Evolutionary conservation across 2,888 invertebrate genomes (phyloP).

Genomic region (Plagiodera versicolora): DNA sequence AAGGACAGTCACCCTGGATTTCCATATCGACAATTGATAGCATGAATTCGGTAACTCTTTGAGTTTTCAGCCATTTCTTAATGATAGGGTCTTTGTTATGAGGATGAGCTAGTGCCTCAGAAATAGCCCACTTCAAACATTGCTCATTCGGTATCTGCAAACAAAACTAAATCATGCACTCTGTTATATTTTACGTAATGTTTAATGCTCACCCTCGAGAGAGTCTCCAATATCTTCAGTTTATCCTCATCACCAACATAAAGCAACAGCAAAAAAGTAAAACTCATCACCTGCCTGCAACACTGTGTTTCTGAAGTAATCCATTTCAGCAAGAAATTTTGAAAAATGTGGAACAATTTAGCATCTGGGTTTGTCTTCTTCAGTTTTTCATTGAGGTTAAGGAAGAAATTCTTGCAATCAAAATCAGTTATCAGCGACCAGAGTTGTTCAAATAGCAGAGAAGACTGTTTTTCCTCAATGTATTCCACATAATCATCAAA

Average conservation of each 20-base stretch:
- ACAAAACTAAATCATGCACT: neutral
- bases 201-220: slow-evolving; percentile 58
- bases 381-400: slow-evolving; percentile 50
- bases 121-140: slow-evolving; percentile 55
- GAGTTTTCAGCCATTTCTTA: slow-evolving; percentile 56
- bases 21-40: slow-evolving; percentile 49
- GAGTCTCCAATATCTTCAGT: slow-evolving; percentile 58
- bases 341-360: slow-evolving; percentile 42
- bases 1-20: slow-evolving; percentile 44
- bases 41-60: slow-evolving; percentile 54
- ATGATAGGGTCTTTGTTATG: slow-evolving; percentile 51
- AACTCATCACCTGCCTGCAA: slow-evolving; percentile 61
- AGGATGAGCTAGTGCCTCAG: slow-evolving; percentile 55
- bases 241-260: slow-evolving; percentile 61
- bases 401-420: slow-evolving; percentile 59
- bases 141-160: slow-evolving; percentile 40
- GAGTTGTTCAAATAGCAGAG: slow-evolving; percentile 58
- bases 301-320: slow-evolving; percentile 57
- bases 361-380: slow-evolving; percentile 30
- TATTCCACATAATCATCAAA: slow-evolving; percentile 62
- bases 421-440: slow-evolving; percentile 62
- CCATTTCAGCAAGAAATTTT: slow-evolving; percentile 54
- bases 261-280: slow-evolving; percentile 64
- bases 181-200: too few species aligned
- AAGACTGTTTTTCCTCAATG: slow-evolving; percentile 54